Conservation (phyloP, 2,888 invertebrate genomes). For the Eurois occulta region DNA sequence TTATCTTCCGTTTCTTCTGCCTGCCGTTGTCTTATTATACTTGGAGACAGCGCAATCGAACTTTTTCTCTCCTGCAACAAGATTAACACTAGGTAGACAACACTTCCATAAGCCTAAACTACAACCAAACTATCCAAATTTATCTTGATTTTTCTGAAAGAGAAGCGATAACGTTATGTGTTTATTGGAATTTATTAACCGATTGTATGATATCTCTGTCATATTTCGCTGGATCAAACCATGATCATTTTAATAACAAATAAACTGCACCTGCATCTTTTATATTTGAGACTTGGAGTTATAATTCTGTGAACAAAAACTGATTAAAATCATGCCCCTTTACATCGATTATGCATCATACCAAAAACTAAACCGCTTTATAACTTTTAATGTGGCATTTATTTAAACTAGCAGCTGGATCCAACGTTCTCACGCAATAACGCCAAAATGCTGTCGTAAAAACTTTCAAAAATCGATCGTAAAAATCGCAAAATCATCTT, state of each 20-base stretch:
- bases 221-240: neutral
- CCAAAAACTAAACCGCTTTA: slow-evolving; percentile 43
- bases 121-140: too few species aligned
- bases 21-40: neutral
- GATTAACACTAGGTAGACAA: neutral
- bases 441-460: slow-evolving; percentile 80
- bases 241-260: neutral
- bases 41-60: neutral
- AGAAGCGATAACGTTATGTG: neutral
- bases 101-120: too few species aligned
- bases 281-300: neutral
- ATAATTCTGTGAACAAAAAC: slow-evolving; percentile 4
- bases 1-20: neutral
- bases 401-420: slow-evolving; percentile 74
- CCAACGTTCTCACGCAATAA: slow-evolving; percentile 83
- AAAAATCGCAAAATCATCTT: slow-evolving; percentile 88
- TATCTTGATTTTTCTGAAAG: neutral
- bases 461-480: slow-evolving; percentile 83
- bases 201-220: neutral
- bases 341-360: slow-evolving; percentile 30
- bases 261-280: neutral
- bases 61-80: neutral
- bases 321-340: slow-evolving; percentile 14
- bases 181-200: neutral
- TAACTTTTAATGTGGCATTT: slow-evolving; percentile 49